These are phyloP conservation scores for Metallyticus violacea DNA, from an alignment of 2,888 invertebrate genomes.

Conservation along the genomic window DNA sequence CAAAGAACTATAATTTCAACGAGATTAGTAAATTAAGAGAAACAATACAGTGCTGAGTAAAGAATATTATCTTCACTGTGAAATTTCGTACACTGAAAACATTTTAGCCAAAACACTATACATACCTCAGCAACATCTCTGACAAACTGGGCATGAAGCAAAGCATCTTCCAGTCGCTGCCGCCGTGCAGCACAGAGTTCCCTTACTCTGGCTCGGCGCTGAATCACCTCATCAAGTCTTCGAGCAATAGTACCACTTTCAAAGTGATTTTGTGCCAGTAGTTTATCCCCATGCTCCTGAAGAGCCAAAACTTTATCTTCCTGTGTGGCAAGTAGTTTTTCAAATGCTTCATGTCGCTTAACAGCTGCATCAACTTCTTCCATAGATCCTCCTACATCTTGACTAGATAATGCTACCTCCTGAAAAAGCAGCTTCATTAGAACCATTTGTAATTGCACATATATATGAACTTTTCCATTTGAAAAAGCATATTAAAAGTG, in stretches of 20 bases:
- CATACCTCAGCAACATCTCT: slow-evolving; percentile 79
- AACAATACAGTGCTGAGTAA: too few relatives aligned
- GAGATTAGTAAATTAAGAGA: too few relatives aligned
- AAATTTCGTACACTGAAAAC: too few relatives aligned
- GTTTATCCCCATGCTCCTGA: slow-evolving; percentile 80
- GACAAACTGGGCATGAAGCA: slow-evolving; percentile 86
- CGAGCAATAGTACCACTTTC: slow-evolving; percentile 77
- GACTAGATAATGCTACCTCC: slow-evolving; percentile 41
- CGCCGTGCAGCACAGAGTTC: slow-evolving; percentile 65
- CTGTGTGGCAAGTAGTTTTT: slow-evolving; percentile 81
- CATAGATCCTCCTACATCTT: slow-evolving; percentile 44
- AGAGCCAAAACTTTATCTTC: slow-evolving; percentile 83
- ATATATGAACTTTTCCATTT: too few relatives aligned
- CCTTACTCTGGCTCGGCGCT: slow-evolving; percentile 63
- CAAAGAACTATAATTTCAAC: too few relatives aligned
- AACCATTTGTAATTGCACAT: too few relatives aligned
- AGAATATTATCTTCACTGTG: too few relatives aligned
- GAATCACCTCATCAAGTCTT: slow-evolving; percentile 71
- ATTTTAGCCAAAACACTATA: too few relatives aligned
- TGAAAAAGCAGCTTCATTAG: neutral
- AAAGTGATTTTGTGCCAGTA: slow-evolving; percentile 88
- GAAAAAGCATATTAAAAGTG: too few relatives aligned
- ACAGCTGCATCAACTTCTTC: slow-evolving; percentile 87
- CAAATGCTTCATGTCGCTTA: slow-evolving; percentile 93
- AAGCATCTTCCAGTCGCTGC: slow-evolving; percentile 68